A percentile compares a stretch with the other conserved stretches of the same genome.
phyloP scores from a whole-genome alignment of 2,888 invertebrate species.

The Dryococelus australis region DNA sequence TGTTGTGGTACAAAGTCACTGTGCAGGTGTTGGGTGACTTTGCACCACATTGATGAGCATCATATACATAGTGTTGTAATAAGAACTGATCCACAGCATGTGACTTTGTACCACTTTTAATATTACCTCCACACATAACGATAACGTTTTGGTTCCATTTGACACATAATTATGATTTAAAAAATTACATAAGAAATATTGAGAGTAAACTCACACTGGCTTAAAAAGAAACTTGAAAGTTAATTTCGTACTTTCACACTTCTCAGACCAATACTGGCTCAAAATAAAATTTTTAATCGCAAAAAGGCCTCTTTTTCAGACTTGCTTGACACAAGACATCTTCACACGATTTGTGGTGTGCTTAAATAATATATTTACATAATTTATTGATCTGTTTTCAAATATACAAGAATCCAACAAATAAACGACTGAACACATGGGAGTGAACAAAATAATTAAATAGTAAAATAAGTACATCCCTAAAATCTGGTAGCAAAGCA shows the following conservation, averaged over 20 bases:
- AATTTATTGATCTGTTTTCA: too few species aligned
- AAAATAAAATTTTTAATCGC: neutral
- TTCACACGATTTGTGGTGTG: neutral
- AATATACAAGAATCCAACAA: too few species aligned
- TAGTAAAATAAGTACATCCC: too few species aligned
- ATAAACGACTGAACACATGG: too few species aligned
- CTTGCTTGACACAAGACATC: neutral
- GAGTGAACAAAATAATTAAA: too few species aligned
- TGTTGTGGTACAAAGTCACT: neutral
- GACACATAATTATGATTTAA: neutral
- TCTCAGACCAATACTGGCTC: too few species aligned
- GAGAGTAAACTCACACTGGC: neutral
- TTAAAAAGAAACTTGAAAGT: neutral
- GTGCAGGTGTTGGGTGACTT: neutral
- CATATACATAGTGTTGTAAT: too few species aligned
- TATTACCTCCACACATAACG: neutral
- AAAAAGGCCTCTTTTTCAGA: neutral
- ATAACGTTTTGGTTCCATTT: too few species aligned
- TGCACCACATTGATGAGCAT: neutral
- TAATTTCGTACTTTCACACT: neutral
- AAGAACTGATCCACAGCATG: neutral
- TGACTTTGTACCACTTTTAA: neutral
- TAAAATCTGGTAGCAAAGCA: too few species aligned
- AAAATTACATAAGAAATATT: neutral
- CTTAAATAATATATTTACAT: too few species aligned